These are phyloP conservation scores for Caenorhabditis zanzibari DNA, from an alignment of 2,888 invertebrate genomes.

Conservation along the genomic window DNA sequence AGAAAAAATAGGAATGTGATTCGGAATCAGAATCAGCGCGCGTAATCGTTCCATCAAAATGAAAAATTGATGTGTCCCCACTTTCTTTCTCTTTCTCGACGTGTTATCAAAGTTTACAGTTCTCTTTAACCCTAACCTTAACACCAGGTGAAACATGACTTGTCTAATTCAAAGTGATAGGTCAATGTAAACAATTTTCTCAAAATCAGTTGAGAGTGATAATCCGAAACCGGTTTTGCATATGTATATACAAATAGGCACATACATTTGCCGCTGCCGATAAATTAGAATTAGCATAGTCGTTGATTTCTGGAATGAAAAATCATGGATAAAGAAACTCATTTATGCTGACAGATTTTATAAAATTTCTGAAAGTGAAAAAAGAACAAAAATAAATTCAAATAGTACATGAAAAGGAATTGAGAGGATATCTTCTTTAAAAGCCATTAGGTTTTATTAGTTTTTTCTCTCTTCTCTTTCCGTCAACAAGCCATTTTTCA, in stretches of 20 bases:
- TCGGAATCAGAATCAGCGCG: background rate
- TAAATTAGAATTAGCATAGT: slow-evolving; percentile 2
- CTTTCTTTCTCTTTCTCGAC: background rate
- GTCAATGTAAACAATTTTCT: slow-evolving; percentile 66
- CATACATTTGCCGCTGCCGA: slow-evolving; percentile 6
- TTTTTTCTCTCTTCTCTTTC: background rate
- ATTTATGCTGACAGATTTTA: too few relatives aligned
- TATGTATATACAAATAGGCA: slow-evolving; percentile 25
- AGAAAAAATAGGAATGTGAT: background rate
- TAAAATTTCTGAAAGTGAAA: background rate
- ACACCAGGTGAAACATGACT: slow-evolving; percentile 45
- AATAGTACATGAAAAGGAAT: background rate
- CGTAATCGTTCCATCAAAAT: slow-evolving; percentile 4
- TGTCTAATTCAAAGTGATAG: slow-evolving; percentile 61
- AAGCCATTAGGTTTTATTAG: slow-evolving; percentile 3
- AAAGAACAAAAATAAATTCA: background rate
- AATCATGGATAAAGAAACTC: background rate
- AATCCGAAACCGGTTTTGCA: slow-evolving; percentile 53
- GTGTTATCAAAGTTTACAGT: slow-evolving; percentile 39
- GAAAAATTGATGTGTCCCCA: background rate
- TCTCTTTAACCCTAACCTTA: slow-evolving; percentile 21
- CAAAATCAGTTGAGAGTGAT: slow-evolving; percentile 58
- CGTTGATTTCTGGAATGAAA: background rate
- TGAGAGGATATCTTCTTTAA: background rate
- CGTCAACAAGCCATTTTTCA: slow-evolving; percentile 25